phyloP scores from a whole-genome alignment of 2,888 invertebrate species.

The Pyrgus malvae region DNA sequence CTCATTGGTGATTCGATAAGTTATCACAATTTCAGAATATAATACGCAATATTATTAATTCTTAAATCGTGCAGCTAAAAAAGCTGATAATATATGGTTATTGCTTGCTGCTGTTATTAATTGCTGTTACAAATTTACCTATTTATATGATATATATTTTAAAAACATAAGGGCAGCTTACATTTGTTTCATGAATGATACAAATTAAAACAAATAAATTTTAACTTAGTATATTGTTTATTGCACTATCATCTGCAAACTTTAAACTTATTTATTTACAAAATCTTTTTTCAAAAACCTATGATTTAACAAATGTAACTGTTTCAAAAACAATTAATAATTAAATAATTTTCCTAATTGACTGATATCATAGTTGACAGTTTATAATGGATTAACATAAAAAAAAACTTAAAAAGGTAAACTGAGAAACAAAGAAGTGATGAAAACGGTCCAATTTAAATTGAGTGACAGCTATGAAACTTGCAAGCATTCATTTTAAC shows the following conservation, averaged over 20 bases:
- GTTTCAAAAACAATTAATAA: not conserved
- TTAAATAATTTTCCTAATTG: not conserved
- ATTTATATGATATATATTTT: too few species aligned
- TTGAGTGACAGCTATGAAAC: too few species aligned
- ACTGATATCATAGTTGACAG: not conserved
- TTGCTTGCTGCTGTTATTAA: too few species aligned
- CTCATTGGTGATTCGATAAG: not conserved
- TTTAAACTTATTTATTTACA: not conserved
- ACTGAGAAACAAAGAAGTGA: not conserved
- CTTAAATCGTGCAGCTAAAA: too few species aligned
- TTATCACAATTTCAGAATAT: too few species aligned
- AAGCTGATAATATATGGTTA: too few species aligned
- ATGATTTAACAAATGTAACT: conserved; percentile 1
- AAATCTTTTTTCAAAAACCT: not conserved
- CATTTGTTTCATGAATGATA: not conserved
- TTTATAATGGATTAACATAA: not conserved
- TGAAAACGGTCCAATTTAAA: too few species aligned
- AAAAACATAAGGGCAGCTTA: too few species aligned
- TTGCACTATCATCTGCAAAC: conserved; percentile 8
- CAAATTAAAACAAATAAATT: not conserved
- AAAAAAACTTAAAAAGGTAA: not conserved
- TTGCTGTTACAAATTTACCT: too few species aligned
- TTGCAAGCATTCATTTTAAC: too few species aligned
- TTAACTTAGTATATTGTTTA: conserved; percentile 10
- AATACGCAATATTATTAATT: too few species aligned